These are phyloP conservation scores for Corythoichthys intestinalis DNA, from an alignment of 2,113 vertebrate genomes.

Conservation along the genomic window DNA sequence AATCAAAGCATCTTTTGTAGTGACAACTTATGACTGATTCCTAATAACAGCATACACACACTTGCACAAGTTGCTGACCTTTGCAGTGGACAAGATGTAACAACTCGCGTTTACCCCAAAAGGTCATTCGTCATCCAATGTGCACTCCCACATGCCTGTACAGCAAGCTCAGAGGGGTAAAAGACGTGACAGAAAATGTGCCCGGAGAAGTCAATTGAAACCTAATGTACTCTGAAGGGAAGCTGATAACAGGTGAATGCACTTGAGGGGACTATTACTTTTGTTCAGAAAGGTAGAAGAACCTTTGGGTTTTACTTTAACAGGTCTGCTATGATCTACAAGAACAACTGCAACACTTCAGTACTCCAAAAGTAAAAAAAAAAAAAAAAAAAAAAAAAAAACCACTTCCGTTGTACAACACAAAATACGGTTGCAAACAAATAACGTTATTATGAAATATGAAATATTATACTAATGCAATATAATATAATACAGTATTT, in stretches of 20 bases:
- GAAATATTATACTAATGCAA: too few species aligned
- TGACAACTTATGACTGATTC: background rate
- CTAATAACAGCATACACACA: background rate
- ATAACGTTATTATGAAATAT: too few species aligned
- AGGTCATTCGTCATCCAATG: constrained; percentile 1
- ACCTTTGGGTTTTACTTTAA: background rate
- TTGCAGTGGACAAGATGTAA: constrained; percentile 8
- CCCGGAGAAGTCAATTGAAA: constrained; percentile 21
- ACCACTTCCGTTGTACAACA: too few species aligned
- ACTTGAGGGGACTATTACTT: constrained; percentile 38
- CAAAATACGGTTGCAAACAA: too few species aligned
- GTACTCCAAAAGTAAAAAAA: background rate
- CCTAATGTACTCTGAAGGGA: constrained; percentile 19
- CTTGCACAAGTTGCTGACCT: background rate
- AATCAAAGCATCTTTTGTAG: background rate
- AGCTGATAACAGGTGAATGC: constrained; percentile 41
- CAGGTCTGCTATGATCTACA: constrained; percentile 7
- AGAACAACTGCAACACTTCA: background rate
- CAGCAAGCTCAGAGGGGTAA: constrained; percentile 3
- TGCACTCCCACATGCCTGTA: constrained; percentile 11
- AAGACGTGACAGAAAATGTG: constrained; percentile 4
- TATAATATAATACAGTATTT: too few species aligned
- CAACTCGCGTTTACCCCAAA: background rate
- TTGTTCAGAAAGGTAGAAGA: constrained; percentile 23
- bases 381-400: background rate